Percentiles rank a stretch among this genome's conserved stretches.
Conservation (phyloP, 2,113 vertebrate species). For the Eudyptes chrysolophus region DNA sequence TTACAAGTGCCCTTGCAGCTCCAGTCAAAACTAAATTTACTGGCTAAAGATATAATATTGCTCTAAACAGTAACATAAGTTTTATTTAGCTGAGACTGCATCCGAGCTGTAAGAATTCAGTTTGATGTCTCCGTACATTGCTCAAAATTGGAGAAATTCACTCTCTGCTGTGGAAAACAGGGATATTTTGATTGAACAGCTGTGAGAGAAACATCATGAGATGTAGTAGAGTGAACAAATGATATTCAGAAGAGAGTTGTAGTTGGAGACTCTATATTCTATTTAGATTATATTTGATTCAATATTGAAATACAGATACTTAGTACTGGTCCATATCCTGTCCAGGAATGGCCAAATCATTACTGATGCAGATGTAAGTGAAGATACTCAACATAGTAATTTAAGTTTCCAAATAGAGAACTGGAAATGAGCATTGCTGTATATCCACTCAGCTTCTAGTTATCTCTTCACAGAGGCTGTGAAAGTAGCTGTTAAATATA, state of each 20-base stretch:
- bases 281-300: neutral
- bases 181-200: neutral
- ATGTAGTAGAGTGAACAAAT: neutral
- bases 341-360: neutral
- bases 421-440: neutral
- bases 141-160: neutral
- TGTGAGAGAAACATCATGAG: neutral
- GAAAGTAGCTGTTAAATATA: neutral
- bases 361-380: neutral
- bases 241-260: neutral
- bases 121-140: neutral
- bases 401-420: neutral
- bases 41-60: neutral
- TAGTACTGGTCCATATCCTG: neutral
- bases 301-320: neutral
- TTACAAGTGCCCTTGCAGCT: neutral
- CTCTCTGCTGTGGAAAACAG: neutral
- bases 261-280: neutral
- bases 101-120: neutral
- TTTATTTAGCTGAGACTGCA: neutral
- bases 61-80: neutral
- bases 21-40: neutral
- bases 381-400: neutral
- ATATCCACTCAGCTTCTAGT: neutral
- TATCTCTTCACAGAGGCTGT: neutral